phyloP scores from a whole-genome alignment of 1,140 invertebrate genomes.

The Drosophila pseudoobscura region DNA sequence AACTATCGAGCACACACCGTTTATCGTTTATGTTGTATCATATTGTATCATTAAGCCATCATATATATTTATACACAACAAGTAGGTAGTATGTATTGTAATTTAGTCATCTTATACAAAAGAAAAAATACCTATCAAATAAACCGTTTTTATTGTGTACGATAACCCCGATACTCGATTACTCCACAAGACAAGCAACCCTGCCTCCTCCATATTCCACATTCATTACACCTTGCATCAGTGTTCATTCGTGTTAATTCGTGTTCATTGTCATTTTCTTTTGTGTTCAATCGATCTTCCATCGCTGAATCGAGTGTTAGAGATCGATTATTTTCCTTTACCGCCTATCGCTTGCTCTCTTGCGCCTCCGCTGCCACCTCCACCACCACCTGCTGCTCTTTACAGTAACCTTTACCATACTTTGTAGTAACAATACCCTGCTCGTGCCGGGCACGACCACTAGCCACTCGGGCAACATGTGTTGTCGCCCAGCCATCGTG shows the following conservation, averaged over 20 bases:
- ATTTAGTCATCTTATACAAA: constrained; percentile 47
- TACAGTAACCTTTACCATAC: constrained; percentile 79
- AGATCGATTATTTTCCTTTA: constrained; percentile 22
- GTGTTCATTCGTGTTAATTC: too few species aligned
- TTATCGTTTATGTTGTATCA: constrained; percentile 51
- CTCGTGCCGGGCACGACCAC: constrained; percentile 84
- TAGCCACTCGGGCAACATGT: constrained; percentile 84
- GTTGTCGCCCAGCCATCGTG: constrained; percentile 85
- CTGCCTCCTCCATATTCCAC: too few species aligned
- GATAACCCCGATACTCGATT: too few species aligned
- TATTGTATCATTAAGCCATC: constrained; percentile 19
- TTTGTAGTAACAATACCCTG: constrained; percentile 84
- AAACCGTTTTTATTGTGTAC: too few species aligned
- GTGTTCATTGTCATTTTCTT: neutral
- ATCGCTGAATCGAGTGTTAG: neutral
- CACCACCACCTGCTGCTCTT: constrained; percentile 45
- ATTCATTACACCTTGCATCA: too few species aligned
- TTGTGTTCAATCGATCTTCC: constrained; percentile 5
- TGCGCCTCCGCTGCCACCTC: constrained; percentile 12
- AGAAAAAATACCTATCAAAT: too few species aligned
- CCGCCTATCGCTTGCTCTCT: constrained; percentile 19
- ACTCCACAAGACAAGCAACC: too few species aligned
- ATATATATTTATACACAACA: too few species aligned
- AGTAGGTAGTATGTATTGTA: too few species aligned
- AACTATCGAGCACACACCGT: constrained; percentile 31